Evolutionary conservation across 1,140 invertebrate species (phyloP), one percentile per base, ranked within the genome.

Genomic region (Lordiphosa mommai): DNA sequence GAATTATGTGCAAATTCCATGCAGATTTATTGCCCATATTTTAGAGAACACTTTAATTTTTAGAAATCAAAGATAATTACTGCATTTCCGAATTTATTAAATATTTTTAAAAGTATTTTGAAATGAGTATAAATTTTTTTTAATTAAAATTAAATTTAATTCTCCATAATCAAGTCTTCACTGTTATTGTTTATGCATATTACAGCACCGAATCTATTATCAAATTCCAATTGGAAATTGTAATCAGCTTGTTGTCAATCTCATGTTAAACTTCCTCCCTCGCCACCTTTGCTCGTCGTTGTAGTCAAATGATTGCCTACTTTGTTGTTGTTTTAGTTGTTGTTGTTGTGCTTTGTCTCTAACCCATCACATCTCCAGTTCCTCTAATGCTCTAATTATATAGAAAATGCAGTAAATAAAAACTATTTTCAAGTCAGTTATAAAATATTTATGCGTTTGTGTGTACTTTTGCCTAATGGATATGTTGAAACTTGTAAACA

Each of bases 361-460:
- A 4, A 6, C 20, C 20, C 6, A 0, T 27, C 12, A 14, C 8
- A 27, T 30, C n/a, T 20, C 30, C n/a, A 30, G 9, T 55, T 55
- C 70, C 48, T 48, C 34, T 64, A 59, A 34, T 61, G 69, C 51
- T 65, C 74, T 80, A 80, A 80, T 82, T 82, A 80, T 82, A 80
- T 80, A 80, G 69, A 43, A 59, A 65, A 67, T 79, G 73, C 55
- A 79, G 71, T 82, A 80, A 23, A 80, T 82, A 72, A 60, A 80
- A 61, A 76, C 74, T 80, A 80, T 79, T 79, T 67, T 79, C 57
- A 65, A 77, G 63, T 67, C 65, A 29, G 76, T 84, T 84, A 76
- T 82, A 76, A 82, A 84, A 82, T 70, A 80, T 80, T 80, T 69
- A 66, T 37, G 51, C 43, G 40, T 9, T 33, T 47, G 8, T 27